phyloP scores from a whole-genome alignment of 2,888 invertebrate species.

The Platypus cylindrus region DNA sequence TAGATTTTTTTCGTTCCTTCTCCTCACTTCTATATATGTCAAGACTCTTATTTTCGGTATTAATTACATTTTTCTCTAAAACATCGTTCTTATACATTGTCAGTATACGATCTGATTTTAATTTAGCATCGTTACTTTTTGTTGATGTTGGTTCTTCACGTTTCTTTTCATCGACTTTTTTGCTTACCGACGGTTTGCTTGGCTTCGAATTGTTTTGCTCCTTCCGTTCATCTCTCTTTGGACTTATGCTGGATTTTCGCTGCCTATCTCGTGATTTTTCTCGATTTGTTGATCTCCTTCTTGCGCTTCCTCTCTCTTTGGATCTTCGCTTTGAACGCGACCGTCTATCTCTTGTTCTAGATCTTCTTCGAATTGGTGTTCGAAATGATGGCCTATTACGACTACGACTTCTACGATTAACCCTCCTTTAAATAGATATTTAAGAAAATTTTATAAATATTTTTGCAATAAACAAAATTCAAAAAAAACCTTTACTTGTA shows the following conservation, averaged over 20 bases:
- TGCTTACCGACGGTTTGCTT: conserved; percentile 12
- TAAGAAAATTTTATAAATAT: neutral
- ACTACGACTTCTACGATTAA: conserved; percentile 25
- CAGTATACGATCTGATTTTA: conserved; percentile 22
- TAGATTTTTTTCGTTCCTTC: conserved; percentile 27
- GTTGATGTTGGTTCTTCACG: conserved; percentile 3
- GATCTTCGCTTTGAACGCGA: conserved; percentile 32
- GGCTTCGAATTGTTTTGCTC: conserved; percentile 30
- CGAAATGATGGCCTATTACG: conserved; percentile 30
- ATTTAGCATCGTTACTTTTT: conserved; percentile 19
- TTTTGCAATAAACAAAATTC: too few species aligned
- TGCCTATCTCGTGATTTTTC: conserved; percentile 25
- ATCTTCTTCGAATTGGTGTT: conserved; percentile 24
- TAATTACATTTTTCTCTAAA: conserved; percentile 16
- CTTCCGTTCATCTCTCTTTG: conserved; percentile 24
- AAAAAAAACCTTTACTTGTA: conserved; percentile 13
- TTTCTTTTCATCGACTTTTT: conserved; percentile 20
- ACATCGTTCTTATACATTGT: conserved; percentile 25
- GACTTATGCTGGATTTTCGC: conserved; percentile 32
- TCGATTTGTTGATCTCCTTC: conserved; percentile 33
- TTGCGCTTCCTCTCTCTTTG: conserved; percentile 25
- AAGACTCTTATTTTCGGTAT: conserved; percentile 21
- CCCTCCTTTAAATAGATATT: neutral
- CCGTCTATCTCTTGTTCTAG: conserved; percentile 32
- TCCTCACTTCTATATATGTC: conserved; percentile 22